phyloP scores from a whole-genome alignment of 1,140 invertebrate genomes.

The Schlechtendalia chinensis region DNA sequence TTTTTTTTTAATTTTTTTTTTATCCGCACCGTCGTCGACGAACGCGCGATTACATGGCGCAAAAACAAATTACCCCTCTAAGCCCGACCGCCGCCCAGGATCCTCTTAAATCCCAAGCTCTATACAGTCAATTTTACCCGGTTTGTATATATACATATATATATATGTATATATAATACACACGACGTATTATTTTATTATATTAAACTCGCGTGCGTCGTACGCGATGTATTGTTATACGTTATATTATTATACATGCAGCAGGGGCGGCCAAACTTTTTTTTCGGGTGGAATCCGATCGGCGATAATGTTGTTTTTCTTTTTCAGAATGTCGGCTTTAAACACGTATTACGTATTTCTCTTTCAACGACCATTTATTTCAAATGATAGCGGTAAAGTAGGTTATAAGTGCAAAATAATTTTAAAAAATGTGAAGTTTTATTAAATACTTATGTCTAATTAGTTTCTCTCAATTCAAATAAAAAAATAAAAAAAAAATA shows the following conservation, averaged over 20 bases:
- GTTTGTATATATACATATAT: not conserved
- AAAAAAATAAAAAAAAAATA: no score
- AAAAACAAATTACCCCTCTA: slow-evolving; percentile 24
- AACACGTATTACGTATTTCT: no score
- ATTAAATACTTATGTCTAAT: no score
- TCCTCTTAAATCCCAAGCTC: not conserved
- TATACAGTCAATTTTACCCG: not conserved
- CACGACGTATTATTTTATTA: not conserved
- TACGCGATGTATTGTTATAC: not conserved
- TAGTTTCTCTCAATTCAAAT: no score
- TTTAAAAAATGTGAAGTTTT: no score
- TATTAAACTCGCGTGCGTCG: not conserved
- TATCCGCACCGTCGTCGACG: not conserved
- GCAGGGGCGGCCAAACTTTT: no score
- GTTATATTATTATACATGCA: not conserved
- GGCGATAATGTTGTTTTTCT: no score
- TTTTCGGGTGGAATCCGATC: no score
- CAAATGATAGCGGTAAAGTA: no score
- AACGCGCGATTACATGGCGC: not conserved
- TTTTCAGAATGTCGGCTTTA: no score
- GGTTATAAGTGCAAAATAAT: no score
- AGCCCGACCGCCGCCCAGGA: not conserved
- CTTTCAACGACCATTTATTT: no score
- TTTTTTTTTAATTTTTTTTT: not conserved
- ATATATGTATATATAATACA: not conserved